Evolutionary conservation across 2,113 vertebrate genomes (phyloP).

Genomic region (Myrmecobius fasciatus): DNA sequence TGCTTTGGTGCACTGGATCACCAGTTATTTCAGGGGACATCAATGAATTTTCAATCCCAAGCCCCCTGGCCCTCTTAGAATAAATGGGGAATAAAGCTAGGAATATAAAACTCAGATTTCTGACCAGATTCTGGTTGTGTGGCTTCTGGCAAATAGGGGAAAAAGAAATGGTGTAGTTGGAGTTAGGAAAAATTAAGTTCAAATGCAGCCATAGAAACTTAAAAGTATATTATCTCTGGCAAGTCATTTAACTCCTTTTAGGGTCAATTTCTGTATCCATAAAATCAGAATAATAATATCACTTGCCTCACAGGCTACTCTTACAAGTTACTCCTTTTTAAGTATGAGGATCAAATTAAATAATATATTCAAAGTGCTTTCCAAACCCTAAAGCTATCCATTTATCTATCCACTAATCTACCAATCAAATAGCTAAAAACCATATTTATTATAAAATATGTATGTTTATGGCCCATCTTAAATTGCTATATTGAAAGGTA

Average conservation of each 20-base stretch:
- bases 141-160: neutral
- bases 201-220: neutral
- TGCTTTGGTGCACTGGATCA: neutral
- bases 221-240: neutral
- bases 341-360: neutral
- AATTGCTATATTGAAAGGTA: neutral
- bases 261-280: neutral
- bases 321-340: neutral
- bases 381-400: neutral
- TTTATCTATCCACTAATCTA: neutral
- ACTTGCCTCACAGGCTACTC: neutral
- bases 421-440: neutral
- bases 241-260: neutral
- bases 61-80: neutral
- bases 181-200: neutral
- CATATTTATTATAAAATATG: neutral
- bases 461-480: neutral
- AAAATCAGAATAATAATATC: neutral
- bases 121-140: neutral
- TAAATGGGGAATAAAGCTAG: neutral
- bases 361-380: neutral
- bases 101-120: neutral
- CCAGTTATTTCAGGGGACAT: neutral
- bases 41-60: neutral
- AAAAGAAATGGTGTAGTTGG: neutral